Evolutionary conservation across 2,113 vertebrate species (phyloP).

Genomic region (Petromus typicus): DNA sequence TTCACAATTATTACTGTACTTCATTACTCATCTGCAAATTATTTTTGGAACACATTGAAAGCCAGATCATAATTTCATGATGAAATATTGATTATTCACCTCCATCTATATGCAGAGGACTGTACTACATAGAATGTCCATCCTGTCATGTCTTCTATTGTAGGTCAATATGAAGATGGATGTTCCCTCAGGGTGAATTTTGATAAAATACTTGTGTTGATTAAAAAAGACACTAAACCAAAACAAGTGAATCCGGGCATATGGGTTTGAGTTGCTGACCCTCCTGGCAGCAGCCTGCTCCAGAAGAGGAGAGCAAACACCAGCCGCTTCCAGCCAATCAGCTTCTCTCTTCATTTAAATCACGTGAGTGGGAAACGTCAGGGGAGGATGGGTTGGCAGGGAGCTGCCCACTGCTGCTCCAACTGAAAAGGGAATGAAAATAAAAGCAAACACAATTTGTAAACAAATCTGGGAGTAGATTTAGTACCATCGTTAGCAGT

Average conservation of each 20-base stretch:
- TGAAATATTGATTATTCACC: slow-evolving; percentile 66
- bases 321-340: background rate
- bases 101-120: background rate
- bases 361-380: background rate
- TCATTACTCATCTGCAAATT: slow-evolving; percentile 19
- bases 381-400: background rate
- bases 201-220: slow-evolving; percentile 69
- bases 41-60: slow-evolving; percentile 36
- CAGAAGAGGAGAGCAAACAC: background rate
- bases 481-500: background rate
- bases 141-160: background rate
- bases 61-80: slow-evolving; percentile 56
- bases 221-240: slow-evolving; percentile 61
- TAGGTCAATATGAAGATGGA: slow-evolving; percentile 54
- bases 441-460: slow-evolving; percentile 40
- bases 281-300: background rate
- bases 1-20: background rate
- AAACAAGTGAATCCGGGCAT: background rate
- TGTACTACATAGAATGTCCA: background rate
- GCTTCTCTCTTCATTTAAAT: background rate
- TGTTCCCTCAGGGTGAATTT: slow-evolving; percentile 53
- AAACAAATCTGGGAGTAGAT: background rate
- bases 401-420: background rate
- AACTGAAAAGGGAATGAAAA: slow-evolving; percentile 1
- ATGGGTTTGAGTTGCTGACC: background rate